Evolutionary conservation across 2,888 invertebrate genomes (phyloP).

Genomic region (Drosophila limbata): DNA sequence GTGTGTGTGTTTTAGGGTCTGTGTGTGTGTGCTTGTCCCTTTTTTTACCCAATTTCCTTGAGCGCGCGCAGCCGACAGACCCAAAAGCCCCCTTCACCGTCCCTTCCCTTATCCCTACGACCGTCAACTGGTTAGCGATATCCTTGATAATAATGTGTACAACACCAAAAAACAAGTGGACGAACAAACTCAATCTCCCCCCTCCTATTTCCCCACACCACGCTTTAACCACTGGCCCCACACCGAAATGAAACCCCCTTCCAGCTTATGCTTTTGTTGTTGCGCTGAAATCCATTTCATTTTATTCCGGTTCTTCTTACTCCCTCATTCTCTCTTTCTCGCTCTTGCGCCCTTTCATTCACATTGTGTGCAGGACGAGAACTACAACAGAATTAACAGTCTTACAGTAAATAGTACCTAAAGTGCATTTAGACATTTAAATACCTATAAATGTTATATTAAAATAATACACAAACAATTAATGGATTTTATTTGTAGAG

Average conservation of each 20-base stretch:
- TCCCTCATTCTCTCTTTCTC: not conserved
- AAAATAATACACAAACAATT: too few species aligned
- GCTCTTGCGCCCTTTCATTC: slow-evolving; percentile 3
- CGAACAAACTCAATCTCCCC: slow-evolving; percentile 26
- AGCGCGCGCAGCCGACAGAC: slow-evolving; percentile 55
- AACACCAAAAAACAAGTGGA: slow-evolving; percentile 58
- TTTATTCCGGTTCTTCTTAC: slow-evolving; percentile 51
- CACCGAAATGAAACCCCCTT: slow-evolving; percentile 3
- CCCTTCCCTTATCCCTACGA: not conserved
- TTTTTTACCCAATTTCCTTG: slow-evolving; percentile 70
- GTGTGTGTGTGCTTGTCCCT: slow-evolving; percentile 34
- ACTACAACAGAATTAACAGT: slow-evolving; percentile 41
- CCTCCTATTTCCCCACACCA: not conserved
- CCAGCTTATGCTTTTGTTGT: slow-evolving; percentile 8
- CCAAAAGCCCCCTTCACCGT: slow-evolving; percentile 23
- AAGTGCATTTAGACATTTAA: not conserved
- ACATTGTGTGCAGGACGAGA: slow-evolving; percentile 26
- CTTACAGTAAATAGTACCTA: slow-evolving; percentile 19
- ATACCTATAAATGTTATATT: not conserved
- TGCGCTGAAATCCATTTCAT: slow-evolving; percentile 55
- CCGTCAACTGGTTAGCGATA: slow-evolving; percentile 56
- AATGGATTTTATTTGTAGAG: too few species aligned
- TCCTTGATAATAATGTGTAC: slow-evolving; percentile 66
- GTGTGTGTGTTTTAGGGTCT: slow-evolving; percentile 9
- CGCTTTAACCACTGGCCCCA: too few species aligned